Conservation (phyloP, 2,888 invertebrate genomes). For the Clistopyga incitator region DNA sequence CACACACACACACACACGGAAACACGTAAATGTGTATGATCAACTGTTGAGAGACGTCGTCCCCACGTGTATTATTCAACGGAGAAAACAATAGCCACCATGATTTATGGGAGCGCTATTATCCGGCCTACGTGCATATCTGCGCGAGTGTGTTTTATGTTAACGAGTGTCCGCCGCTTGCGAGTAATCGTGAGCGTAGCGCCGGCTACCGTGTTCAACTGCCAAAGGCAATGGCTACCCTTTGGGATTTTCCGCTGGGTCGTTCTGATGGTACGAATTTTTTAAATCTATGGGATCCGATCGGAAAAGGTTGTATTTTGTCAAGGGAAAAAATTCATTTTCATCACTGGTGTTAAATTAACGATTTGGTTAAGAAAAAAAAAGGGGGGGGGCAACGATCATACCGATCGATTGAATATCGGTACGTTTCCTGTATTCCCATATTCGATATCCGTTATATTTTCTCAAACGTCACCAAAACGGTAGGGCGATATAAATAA, state of each 20-base stretch:
- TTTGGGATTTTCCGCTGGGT: too few species aligned
- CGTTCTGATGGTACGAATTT: conserved; percentile 5
- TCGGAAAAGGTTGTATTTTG: too few species aligned
- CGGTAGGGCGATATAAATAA: conserved; percentile 22
- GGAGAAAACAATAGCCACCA: conserved; percentile 78
- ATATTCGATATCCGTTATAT: conserved; percentile 22
- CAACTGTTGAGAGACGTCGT: conserved; percentile 67
- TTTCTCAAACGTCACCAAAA: conserved; percentile 14
- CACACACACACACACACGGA: background rate
- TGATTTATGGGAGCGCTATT: conserved; percentile 82
- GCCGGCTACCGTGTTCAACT: conserved; percentile 69
- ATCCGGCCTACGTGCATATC: conserved; percentile 76
- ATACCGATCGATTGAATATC: too few species aligned
- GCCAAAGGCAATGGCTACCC: conserved; percentile 58
- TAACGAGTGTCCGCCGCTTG: conserved; percentile 53
- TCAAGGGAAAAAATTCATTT: too few species aligned
- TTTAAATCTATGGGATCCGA: background rate
- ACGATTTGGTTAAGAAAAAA: too few species aligned
- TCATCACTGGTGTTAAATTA: too few species aligned
- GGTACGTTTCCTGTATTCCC: conserved; percentile 35
- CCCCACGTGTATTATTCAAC: conserved; percentile 68
- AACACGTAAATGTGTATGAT: background rate
- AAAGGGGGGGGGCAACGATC: too few species aligned
- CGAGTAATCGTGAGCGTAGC: background rate
- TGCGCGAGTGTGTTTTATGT: conserved; percentile 56